phyloP scores from a whole-genome alignment of 2,888 invertebrate species.

The Pyrochroa serraticornis region DNA sequence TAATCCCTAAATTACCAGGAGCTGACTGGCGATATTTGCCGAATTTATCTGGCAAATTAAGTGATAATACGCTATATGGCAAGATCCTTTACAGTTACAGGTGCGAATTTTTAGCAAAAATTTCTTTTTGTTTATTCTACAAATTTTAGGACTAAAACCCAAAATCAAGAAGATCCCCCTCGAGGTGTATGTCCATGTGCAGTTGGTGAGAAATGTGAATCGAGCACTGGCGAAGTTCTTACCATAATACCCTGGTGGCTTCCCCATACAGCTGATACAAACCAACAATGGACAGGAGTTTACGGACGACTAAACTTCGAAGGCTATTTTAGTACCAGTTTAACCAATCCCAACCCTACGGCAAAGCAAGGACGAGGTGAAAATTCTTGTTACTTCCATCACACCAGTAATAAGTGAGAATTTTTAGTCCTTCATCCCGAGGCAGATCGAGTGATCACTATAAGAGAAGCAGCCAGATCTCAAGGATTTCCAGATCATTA shows the following conservation, averaged over 20 bases:
- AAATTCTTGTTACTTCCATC: neutral
- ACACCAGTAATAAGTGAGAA: no score
- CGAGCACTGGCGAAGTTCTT: conserved; percentile 58
- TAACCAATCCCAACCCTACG: conserved; percentile 63
- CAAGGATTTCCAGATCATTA: no score
- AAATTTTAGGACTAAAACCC: conserved; percentile 34
- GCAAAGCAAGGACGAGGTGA: conserved; percentile 59
- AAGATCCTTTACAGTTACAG: no score
- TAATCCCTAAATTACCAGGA: conserved; percentile 21
- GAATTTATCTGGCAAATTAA: no score
- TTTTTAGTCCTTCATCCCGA: no score
- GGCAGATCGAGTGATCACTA: no score
- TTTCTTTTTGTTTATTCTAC: no score
- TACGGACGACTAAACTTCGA: conserved; percentile 49
- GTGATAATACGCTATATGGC: no score
- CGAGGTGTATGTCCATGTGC: conserved; percentile 62
- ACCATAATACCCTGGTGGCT: conserved; percentile 65
- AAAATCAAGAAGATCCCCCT: conserved; percentile 28
- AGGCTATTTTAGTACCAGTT: conserved; percentile 59
- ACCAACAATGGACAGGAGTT: conserved; percentile 34
- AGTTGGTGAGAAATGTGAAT: conserved; percentile 53
- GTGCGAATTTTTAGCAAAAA: no score
- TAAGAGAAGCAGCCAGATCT: no score
- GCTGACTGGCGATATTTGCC: no score
- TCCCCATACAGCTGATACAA: conserved; percentile 62